Base-by-base conservation (phyloP, 2,888 invertebrate genomes). In the Serrognathus titanus region DNA sequence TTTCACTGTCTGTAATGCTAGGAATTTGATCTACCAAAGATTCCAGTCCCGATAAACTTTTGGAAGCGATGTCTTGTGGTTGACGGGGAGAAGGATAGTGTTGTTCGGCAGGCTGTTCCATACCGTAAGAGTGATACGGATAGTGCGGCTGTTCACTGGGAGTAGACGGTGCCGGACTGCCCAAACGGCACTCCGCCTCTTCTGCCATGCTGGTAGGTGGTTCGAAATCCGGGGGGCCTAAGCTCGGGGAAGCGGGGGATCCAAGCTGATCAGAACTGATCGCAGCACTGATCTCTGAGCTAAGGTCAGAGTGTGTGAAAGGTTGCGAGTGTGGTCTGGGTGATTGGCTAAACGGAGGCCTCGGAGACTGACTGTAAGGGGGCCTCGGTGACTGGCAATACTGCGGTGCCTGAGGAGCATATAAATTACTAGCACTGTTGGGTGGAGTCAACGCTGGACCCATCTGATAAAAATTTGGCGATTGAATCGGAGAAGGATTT, bases 11-110 rank as follows among this genome's bases (percentile, higher is more conserved):
- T 54, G 89, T 87, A 76, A 92, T 90, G 69, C 90, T 89, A 50
- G 93, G 94, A 77, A 94, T 94, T 82, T 94, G 94, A 80, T 94
- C 93, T 62, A 94, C 93, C 48, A 94, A 81, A 41, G 92, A 93
- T 77, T 94, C 93, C 47, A 94, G 81, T 13, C 93, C 94, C 12
- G 92, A 92, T 48, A 92, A 80, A 67, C 90, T 91, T 75, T 92
- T 92, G 31, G 90, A 88, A n/a, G 92, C 86, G 37, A 92, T 89
- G 78, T 92, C 92, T 71, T 88, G 88, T 40, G 75, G 72, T 79
- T 82, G 68, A 71, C 79, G 62, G 69, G 78, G 71, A 71, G 80
- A 71, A 69, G 76, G 72, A 76, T 82, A 71, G 75, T 82, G 72
- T 72, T 66, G 55, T 12, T 68, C 66, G 20, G 66, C 68, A 53